Evolutionary conservation across 1,140 invertebrate species (phyloP).

Genomic region (Helicorthomorpha holstii): DNA sequence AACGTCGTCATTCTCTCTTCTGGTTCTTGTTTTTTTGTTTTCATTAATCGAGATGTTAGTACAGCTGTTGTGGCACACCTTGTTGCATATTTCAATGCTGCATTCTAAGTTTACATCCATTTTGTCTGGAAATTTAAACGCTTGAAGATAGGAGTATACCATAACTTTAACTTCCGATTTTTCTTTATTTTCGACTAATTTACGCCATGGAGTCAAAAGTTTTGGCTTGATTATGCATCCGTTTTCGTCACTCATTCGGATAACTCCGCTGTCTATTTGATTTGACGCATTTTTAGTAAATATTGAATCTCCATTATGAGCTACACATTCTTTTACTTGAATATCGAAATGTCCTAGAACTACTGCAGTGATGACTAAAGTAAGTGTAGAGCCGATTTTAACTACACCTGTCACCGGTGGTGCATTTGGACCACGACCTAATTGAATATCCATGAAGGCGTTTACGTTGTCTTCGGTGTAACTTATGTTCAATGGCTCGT

Average conservation of each 20-base stretch:
- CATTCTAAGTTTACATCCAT: constrained; percentile 72
- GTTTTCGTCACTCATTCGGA: constrained; percentile 45
- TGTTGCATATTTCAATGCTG: constrained; percentile 66
- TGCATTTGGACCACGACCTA: constrained; percentile 58
- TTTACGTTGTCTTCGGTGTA: constrained; percentile 67
- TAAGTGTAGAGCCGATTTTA: constrained; percentile 66
- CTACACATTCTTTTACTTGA: constrained; percentile 47
- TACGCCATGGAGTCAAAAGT: constrained; percentile 62
- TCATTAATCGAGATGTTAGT: background rate
- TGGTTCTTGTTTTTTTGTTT: constrained; percentile 15
- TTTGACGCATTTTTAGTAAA: constrained; percentile 31
- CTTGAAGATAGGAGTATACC: constrained; percentile 61
- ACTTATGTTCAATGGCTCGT: constrained; percentile 59
- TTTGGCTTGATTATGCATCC: constrained; percentile 68
- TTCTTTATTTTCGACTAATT: constrained; percentile 52
- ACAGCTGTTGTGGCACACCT: constrained; percentile 41
- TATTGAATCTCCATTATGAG: constrained; percentile 39
- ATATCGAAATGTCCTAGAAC: constrained; percentile 64
- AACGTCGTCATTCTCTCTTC: constrained; percentile 31
- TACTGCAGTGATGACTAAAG: constrained; percentile 59
- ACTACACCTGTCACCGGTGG: constrained; percentile 54
- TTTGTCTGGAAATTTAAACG: constrained; percentile 74
- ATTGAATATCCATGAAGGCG: constrained; percentile 55
- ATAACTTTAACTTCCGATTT: constrained; percentile 55
- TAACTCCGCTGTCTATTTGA: no score